Percentiles rank a stretch among this genome's conserved stretches.
Evolutionary conservation across 2,113 vertebrate species (phyloP).

Genomic region (Pseudorectes ferrugineus): DNA sequence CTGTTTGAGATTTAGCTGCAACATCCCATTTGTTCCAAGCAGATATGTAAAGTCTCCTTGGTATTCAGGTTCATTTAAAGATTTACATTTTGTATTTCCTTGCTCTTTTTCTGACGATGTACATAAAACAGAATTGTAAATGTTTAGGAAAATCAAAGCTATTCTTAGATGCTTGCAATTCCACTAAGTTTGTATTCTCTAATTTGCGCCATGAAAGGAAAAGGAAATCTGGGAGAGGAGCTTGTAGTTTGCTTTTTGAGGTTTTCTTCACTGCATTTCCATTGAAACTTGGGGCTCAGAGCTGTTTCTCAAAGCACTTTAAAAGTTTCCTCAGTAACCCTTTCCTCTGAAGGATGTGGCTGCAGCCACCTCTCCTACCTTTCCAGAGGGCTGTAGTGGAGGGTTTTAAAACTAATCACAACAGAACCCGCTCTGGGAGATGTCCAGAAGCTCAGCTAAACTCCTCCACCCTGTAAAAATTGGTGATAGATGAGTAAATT

Average conservation of each 20-base stretch:
- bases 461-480: not conserved
- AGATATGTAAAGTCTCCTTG: constrained; percentile 64
- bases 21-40: constrained; percentile 57
- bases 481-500: not conserved
- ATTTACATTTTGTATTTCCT: constrained; percentile 78
- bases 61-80: constrained; percentile 70
- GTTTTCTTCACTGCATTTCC: constrained; percentile 29
- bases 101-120: constrained; percentile 66
- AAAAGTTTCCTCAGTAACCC: not conserved
- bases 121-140: constrained; percentile 80
- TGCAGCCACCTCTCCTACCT: not conserved
- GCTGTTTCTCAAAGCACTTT: constrained; percentile 5
- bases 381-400: not conserved
- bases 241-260: constrained; percentile 39
- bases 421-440: not conserved
- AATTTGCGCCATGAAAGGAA: constrained; percentile 51
- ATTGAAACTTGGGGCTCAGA: constrained; percentile 29
- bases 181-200: constrained; percentile 60
- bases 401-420: not conserved
- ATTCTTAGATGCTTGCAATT: constrained; percentile 73
- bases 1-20: constrained; percentile 54
- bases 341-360: not conserved
- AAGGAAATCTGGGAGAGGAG: constrained; percentile 43
- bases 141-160: constrained; percentile 79
- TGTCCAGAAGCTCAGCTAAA: not conserved